A percentile compares a stretch with the other conserved stretches of the same genome.
These are phyloP conservation scores for Lonchura striata DNA, from an alignment of 2,113 vertebrate species.

Conservation along the genomic window DNA sequence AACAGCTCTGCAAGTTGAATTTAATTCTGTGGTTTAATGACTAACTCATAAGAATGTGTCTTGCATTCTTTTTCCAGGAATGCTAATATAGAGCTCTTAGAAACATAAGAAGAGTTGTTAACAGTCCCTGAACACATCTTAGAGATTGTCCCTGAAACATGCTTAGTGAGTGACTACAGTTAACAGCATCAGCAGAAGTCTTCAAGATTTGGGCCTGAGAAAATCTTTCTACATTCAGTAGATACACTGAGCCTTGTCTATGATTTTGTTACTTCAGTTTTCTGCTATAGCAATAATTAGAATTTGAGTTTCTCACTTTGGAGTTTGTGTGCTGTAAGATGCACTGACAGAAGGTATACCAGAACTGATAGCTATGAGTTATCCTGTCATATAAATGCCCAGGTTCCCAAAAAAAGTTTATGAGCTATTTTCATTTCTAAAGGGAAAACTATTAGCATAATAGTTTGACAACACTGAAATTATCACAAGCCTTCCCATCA, in stretches of 20 bases:
- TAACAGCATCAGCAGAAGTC: not conserved
- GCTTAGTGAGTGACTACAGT: not conserved
- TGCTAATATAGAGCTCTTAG: not conserved
- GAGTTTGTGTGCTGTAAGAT: not conserved
- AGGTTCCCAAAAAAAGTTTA: not conserved
- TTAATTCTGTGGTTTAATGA: constrained; percentile 49
- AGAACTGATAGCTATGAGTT: not conserved
- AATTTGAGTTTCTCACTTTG: not conserved
- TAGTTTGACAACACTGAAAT: not conserved
- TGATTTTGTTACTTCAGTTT: not conserved
- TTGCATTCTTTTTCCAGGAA: constrained; percentile 3
- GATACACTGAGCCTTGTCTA: not conserved
- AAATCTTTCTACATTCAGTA: not conserved
- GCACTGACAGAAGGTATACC: not conserved
- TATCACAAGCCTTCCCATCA: not conserved
- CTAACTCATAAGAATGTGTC: constrained; percentile 7
- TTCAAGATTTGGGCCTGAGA: not conserved
- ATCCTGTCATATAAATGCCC: not conserved
- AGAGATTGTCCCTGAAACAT: not conserved
- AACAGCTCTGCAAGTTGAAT: not conserved
- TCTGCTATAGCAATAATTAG: not conserved
- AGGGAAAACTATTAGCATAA: not conserved
- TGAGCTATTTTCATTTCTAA: not conserved
- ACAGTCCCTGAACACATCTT: not conserved
- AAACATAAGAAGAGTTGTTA: not conserved